phyloP scores from a whole-genome alignment of 2,797 vertebrate species.

The Sphenodon punctatus region DNA sequence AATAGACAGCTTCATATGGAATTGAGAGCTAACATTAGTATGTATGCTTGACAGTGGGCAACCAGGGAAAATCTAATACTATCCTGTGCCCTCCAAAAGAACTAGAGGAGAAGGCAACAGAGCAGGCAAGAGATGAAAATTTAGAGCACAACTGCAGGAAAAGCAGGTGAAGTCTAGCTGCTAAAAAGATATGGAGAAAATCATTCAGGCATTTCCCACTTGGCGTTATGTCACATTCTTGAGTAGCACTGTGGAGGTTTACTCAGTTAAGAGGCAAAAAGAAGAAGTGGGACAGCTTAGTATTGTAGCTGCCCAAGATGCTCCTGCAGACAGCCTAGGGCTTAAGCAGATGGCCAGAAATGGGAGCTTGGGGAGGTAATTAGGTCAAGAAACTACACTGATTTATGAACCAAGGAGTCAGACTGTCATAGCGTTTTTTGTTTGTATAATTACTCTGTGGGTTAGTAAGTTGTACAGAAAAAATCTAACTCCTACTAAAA shows the following conservation, averaged over 20 bases:
- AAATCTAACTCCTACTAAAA: no score
- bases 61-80: neutral
- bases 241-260: fast-evolving
- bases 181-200: neutral
- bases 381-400: neutral
- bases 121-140: neutral
- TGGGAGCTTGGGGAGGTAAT: neutral
- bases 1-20: neutral
- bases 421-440: fast-evolving
- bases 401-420: neutral
- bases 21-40: neutral
- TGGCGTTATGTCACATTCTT: neutral
- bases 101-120: neutral
- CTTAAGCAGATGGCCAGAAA: neutral
- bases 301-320: neutral
- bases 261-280: neutral
- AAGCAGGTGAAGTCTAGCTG: neutral
- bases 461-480: no score
- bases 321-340: fast-evolving
- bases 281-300: neutral
- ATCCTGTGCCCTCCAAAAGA: neutral
- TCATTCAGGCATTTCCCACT: neutral
- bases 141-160: neutral
- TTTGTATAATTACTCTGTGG: neutral
- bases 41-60: neutral